Evolutionary conservation across 92 coral and sea anemone species (phyloP).

Genomic region (Porites divaricata): DNA sequence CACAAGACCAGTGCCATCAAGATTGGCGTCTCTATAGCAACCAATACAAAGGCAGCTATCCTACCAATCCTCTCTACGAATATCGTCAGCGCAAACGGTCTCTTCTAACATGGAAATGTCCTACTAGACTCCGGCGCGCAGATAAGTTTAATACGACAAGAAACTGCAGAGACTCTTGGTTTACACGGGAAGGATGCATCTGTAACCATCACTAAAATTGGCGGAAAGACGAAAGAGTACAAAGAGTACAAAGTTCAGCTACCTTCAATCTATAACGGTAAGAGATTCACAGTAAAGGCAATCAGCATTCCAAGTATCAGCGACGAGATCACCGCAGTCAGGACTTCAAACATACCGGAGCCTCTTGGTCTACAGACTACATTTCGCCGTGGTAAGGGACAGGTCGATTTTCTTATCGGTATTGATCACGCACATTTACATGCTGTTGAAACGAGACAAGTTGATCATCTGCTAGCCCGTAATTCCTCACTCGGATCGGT

Average conservation of each 20-base stretch:
- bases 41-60: constrained; percentile 50
- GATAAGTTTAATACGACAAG: constrained; percentile 51
- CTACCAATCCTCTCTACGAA: constrained; percentile 59
- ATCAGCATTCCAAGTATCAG: constrained; percentile 59
- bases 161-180: constrained; percentile 68
- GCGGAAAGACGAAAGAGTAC: too few species aligned
- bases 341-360: constrained; percentile 30
- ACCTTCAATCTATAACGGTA: constrained; percentile 37
- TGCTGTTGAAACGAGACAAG: constrained; percentile 53
- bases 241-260: constrained; percentile 57
- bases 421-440: constrained; percentile 66
- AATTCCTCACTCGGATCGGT: constrained; percentile 68
- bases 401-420: constrained; percentile 47
- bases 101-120: constrained; percentile 46
- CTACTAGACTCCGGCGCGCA: constrained; percentile 68
- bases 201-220: constrained; percentile 62
- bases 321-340: constrained; percentile 53
- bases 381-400: constrained; percentile 55
- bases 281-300: constrained; percentile 43
- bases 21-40: constrained; percentile 47
- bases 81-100: constrained; percentile 42
- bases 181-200: constrained; percentile 56
- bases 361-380: constrained; percentile 41
- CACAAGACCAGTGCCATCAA: constrained; percentile 47
- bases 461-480: constrained; percentile 43